Evolutionary conservation across 1,140 invertebrate genomes (phyloP).

Genomic region (Hylaeus anthracinus): DNA sequence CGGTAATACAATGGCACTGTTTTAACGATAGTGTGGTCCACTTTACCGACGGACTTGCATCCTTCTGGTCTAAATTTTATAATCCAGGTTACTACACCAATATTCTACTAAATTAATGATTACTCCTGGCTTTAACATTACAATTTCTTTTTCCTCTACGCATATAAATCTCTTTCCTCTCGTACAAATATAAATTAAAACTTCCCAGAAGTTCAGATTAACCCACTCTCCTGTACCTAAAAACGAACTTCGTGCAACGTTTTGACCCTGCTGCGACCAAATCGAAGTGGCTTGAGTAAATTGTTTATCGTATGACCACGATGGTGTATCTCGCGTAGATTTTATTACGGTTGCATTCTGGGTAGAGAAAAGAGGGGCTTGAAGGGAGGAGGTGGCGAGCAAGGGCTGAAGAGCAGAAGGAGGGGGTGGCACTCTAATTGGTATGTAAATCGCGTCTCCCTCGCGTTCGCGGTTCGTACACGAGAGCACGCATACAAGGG

Average conservation of each 20-base stretch:
- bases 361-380: not conserved
- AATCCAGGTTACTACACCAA: too few relatives aligned
- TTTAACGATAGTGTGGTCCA: too few relatives aligned
- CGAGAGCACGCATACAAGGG: constrained; percentile 35
- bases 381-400: not conserved
- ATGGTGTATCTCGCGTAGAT: constrained; percentile 59
- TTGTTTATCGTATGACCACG: constrained; percentile 69
- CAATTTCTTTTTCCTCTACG: too few relatives aligned
- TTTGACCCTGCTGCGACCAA: constrained; percentile 57
- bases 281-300: constrained; percentile 71
- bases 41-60: too few relatives aligned
- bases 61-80: too few relatives aligned
- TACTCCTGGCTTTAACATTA: too few relatives aligned
- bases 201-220: too few relatives aligned
- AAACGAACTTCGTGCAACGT: constrained; percentile 47
- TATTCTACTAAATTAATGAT: too few relatives aligned
- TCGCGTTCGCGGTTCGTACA: constrained; percentile 51
- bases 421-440: constrained; percentile 65
- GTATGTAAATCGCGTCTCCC: constrained; percentile 70
- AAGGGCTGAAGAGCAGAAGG: not conserved
- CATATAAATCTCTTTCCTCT: too few relatives aligned
- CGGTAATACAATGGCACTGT: too few relatives aligned
- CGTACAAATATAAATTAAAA: too few relatives aligned
- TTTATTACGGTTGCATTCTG: constrained; percentile 61
- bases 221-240: too few relatives aligned